These are phyloP conservation scores for Gnathonemus longibarbis DNA, from an alignment of 2,113 vertebrate species.

Conservation along the genomic window DNA sequence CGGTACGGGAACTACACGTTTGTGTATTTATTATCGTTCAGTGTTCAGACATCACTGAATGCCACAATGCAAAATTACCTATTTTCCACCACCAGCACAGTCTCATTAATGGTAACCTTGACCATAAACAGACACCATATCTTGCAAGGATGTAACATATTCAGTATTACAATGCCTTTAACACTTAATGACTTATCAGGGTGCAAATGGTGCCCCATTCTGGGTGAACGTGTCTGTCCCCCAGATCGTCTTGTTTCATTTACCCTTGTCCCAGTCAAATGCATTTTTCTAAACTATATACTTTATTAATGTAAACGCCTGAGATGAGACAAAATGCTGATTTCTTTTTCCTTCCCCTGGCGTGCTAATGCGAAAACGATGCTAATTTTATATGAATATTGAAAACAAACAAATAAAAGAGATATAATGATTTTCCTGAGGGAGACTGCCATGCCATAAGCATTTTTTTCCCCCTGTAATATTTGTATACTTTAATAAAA, in stretches of 20 bases:
- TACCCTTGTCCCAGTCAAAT: background rate
- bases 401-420: conserved; percentile 5
- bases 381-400: conserved; percentile 7
- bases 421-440: background rate
- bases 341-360: background rate
- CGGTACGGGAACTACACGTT: background rate
- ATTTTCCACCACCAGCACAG: background rate
- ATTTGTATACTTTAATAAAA: conserved; percentile 7
- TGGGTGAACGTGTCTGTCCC: background rate
- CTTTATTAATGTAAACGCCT: background rate
- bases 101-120: background rate
- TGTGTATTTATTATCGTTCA: background rate
- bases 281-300: background rate
- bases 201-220: background rate
- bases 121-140: background rate
- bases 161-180: background rate
- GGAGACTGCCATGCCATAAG: background rate
- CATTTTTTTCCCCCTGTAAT: background rate
- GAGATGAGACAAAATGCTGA: background rate
- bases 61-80: background rate
- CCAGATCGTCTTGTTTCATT: background rate
- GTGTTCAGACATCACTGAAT: background rate
- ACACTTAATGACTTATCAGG: background rate
- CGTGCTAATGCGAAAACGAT: background rate
- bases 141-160: background rate